Percentiles rank a stretch among this genome's conserved stretches.
phyloP scores from a whole-genome alignment of 2,888 invertebrate genomes.

The Oligia fasciuncula region DNA sequence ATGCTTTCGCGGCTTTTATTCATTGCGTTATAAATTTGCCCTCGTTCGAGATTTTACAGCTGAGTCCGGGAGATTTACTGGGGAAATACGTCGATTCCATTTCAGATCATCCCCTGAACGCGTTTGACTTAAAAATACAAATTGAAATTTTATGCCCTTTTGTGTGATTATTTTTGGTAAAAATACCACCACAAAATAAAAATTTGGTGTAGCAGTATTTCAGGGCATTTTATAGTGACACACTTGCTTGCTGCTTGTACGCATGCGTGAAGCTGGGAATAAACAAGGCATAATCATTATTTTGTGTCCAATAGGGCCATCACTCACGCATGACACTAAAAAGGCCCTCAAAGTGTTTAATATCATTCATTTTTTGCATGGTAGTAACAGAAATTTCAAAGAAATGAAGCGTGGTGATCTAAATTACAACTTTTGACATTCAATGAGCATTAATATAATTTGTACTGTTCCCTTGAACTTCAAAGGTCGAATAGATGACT shows the following conservation, averaged over 20 bases:
- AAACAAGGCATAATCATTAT: background rate
- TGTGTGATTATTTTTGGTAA: slow-evolving; percentile 7
- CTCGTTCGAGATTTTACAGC: slow-evolving; percentile 70
- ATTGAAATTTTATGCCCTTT: slow-evolving; percentile 37
- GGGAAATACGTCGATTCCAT: slow-evolving; percentile 61
- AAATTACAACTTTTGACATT: slow-evolving; percentile 43
- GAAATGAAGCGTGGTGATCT: slow-evolving; percentile 19
- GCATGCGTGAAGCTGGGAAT: background rate
- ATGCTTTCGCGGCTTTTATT: slow-evolving; percentile 77
- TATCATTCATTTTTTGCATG: background rate
- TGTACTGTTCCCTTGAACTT: slow-evolving; percentile 45
- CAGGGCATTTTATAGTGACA: background rate
- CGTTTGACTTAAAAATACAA: slow-evolving; percentile 59
- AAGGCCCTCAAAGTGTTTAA: background rate
- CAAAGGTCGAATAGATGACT: slow-evolving; percentile 38
- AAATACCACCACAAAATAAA: background rate
- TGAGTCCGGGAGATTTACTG: slow-evolving; percentile 65
- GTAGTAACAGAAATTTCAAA: background rate
- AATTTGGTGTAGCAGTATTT: background rate
- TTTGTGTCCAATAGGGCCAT: background rate
- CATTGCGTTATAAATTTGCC: slow-evolving; percentile 76
- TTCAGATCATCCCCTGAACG: slow-evolving; percentile 62
- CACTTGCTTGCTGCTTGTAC: background rate
- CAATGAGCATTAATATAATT: slow-evolving; percentile 29
- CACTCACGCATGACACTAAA: background rate